Evolutionary conservation across 2,888 invertebrate genomes (phyloP).

Genomic region (Dinocampus coccinellae): DNA sequence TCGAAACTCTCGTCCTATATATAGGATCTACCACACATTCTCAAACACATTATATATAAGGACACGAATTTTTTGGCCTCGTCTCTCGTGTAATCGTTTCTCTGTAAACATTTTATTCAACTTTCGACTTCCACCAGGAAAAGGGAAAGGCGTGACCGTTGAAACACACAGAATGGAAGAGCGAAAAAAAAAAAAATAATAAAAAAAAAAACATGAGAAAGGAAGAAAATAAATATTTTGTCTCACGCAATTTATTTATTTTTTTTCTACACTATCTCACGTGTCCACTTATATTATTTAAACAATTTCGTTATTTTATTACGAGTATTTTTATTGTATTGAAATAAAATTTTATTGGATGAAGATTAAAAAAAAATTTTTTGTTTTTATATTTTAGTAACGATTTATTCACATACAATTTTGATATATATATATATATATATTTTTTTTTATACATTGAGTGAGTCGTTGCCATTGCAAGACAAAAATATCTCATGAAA

Average conservation of each 20-base stretch:
- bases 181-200: not conserved
- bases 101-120: not conserved
- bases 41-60: not conserved
- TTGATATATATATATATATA: not conserved
- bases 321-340: too few species aligned
- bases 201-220: not conserved
- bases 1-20: conserved; percentile 39
- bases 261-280: not conserved
- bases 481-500: conserved; percentile 9
- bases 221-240: not conserved
- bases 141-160: not conserved
- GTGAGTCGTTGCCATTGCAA: conserved; percentile 23
- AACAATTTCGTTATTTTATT: too few species aligned
- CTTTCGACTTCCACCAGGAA: conserved; percentile 4
- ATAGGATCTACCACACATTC: conserved; percentile 39
- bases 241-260: not conserved
- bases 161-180: not conserved
- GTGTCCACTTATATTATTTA: not conserved
- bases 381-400: too few species aligned
- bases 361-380: too few species aligned
- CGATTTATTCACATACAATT: too few species aligned
- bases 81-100: not conserved
- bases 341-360: too few species aligned
- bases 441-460: not conserved
- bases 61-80: not conserved